These are phyloP conservation scores for Danio tinwini DNA, from an alignment of 2,797 vertebrate genomes.

Conservation along the genomic window DNA sequence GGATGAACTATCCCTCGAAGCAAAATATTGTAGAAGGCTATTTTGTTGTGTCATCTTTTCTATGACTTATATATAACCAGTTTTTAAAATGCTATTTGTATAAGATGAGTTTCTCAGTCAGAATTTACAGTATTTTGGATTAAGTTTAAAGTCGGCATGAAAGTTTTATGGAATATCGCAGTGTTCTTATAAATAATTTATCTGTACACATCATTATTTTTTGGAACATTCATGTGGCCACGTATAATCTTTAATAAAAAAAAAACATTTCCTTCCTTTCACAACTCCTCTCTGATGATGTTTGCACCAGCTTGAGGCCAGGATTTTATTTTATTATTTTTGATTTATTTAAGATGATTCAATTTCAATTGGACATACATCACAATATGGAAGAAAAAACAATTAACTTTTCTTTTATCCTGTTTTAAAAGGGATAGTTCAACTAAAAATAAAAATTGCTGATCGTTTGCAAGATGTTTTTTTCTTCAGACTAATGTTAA, in stretches of 20 bases:
- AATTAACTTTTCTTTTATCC: too few relatives aligned
- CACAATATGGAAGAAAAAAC: neutral
- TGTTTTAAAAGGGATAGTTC: too few relatives aligned
- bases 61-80: neutral
- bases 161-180: neutral
- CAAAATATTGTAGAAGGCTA: neutral
- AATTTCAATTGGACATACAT: neutral
- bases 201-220: neutral
- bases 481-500: too few relatives aligned
- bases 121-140: conserved; percentile 13
- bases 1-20: neutral
- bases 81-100: conserved; percentile 3
- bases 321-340: neutral
- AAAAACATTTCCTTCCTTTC: neutral
- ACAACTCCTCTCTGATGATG: neutral
- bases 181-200: neutral
- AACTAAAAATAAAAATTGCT: too few relatives aligned
- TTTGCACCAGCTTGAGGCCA: neutral
- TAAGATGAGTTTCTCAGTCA: conserved; percentile 1
- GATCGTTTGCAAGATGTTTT: too few relatives aligned
- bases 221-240: neutral
- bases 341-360: neutral
- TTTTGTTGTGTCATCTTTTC: neutral
- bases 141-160: neutral
- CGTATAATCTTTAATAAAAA: neutral